phyloP scores from a whole-genome alignment of 2,113 vertebrate species.

The Hylia prasina region DNA sequence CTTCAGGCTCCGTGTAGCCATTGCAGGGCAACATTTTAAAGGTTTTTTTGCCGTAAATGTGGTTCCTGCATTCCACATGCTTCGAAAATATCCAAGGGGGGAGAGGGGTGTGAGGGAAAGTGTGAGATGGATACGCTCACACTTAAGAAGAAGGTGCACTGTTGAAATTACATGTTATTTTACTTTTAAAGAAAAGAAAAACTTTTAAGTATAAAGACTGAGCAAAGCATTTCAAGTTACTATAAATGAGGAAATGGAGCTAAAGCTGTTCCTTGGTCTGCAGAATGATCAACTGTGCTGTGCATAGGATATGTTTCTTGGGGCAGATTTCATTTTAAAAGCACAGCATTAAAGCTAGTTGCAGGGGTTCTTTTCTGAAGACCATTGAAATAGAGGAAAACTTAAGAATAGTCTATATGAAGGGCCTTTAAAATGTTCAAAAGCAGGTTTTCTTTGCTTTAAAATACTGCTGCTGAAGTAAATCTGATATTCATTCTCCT shows the following conservation, averaged over 20 bases:
- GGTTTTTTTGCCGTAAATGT: background rate
- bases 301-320: background rate
- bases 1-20: slow-evolving; percentile 60
- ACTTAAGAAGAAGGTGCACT: background rate
- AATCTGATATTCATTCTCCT: slow-evolving; percentile 2
- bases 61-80: background rate
- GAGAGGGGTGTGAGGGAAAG: background rate
- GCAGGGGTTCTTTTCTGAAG: slow-evolving; percentile 37
- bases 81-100: background rate
- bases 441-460: slow-evolving; percentile 32
- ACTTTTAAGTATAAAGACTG: background rate
- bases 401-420: slow-evolving; percentile 11
- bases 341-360: background rate
- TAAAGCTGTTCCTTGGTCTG: background rate
- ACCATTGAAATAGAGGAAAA: background rate
- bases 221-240: background rate
- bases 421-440: slow-evolving; percentile 27
- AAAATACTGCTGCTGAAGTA: slow-evolving; percentile 34
- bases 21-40: background rate
- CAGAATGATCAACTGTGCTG: background rate
- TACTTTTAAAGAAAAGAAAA: background rate
- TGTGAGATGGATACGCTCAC: background rate
- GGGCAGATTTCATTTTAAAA: background rate
- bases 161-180: background rate
- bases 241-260: background rate